phyloP scores from a whole-genome alignment of 1,140 invertebrate genomes.

The Pemphigus obesinymphae region DNA sequence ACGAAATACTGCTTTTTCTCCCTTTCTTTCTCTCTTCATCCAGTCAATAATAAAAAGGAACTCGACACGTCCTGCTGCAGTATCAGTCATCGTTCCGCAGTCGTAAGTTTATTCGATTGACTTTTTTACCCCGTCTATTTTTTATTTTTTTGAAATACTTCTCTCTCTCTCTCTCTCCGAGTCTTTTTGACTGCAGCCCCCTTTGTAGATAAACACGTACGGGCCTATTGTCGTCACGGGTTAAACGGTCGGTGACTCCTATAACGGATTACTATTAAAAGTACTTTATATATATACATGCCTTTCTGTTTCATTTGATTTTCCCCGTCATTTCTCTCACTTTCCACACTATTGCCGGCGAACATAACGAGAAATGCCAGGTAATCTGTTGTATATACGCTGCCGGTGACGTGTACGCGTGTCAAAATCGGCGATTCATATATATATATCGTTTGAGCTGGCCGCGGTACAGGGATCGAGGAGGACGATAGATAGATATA shows the following conservation, averaged over 20 bases:
- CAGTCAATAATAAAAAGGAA: conserved; percentile 1
- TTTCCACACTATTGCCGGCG: background rate
- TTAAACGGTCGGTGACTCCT: conserved; percentile 5
- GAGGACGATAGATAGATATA: too few relatives aligned
- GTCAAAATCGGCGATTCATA: background rate
- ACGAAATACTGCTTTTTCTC: background rate
- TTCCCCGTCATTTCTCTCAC: background rate
- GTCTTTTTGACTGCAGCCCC: background rate
- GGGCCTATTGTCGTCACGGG: conserved; percentile 4
- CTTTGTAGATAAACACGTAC: conserved; percentile 30
- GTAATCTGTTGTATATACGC: too few relatives aligned
- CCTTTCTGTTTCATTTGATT: background rate
- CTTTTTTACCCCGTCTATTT: too few relatives aligned
- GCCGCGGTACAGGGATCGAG: too few relatives aligned
- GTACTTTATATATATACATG: background rate
- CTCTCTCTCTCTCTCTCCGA: background rate
- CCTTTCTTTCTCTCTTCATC: background rate
- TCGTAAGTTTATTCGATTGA: conserved; percentile 26
- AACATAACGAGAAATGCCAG: background rate
- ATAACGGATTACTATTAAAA: conserved; percentile 25
- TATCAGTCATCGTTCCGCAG: background rate
- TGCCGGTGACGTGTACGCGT: too few relatives aligned
- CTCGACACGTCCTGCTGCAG: background rate
- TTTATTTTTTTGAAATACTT: background rate
- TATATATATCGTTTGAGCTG: conserved; percentile 6